Conservation (phyloP, 2,113 vertebrate genomes). For the Sialia sialis region DNA sequence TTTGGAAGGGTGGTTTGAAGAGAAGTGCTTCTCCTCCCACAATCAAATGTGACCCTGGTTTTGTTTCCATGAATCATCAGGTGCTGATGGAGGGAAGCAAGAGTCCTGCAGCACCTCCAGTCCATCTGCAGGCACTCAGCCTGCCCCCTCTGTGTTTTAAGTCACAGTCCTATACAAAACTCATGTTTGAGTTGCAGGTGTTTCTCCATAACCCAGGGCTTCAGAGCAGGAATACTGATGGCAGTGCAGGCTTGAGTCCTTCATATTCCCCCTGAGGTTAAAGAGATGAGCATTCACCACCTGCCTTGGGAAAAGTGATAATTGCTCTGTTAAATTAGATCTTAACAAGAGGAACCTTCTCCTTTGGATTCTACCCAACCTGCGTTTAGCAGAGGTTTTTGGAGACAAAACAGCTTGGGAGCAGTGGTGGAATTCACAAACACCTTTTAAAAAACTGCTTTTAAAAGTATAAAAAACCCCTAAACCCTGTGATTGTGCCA, state of each 20-base stretch:
- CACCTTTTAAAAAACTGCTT: neutral
- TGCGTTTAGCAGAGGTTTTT: neutral
- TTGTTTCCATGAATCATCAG: neutral
- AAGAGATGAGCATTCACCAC: neutral
- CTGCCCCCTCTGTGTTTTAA: neutral
- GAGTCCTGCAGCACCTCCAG: neutral
- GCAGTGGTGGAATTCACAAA: neutral
- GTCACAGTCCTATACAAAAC: neutral
- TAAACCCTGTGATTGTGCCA: neutral
- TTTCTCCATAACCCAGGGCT: neutral
- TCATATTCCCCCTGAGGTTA: neutral
- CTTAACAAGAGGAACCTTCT: neutral
- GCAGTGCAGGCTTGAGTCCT: neutral
- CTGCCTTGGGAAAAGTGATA: neutral
- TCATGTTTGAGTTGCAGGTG: neutral
- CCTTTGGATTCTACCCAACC: neutral
- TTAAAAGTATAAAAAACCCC: neutral
- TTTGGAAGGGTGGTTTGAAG: accelerated
- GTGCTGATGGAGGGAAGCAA: neutral
- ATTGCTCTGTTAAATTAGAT: neutral
- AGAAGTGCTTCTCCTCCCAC: neutral
- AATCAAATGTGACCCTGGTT: neutral
- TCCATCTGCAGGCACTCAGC: neutral
- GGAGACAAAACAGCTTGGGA: neutral
- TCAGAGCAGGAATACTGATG: neutral